Evolutionary conservation across 2,797 vertebrate genomes (phyloP), one percentile per base, ranked within the genome.

Genomic region (Phylloscopus collybita): DNA sequence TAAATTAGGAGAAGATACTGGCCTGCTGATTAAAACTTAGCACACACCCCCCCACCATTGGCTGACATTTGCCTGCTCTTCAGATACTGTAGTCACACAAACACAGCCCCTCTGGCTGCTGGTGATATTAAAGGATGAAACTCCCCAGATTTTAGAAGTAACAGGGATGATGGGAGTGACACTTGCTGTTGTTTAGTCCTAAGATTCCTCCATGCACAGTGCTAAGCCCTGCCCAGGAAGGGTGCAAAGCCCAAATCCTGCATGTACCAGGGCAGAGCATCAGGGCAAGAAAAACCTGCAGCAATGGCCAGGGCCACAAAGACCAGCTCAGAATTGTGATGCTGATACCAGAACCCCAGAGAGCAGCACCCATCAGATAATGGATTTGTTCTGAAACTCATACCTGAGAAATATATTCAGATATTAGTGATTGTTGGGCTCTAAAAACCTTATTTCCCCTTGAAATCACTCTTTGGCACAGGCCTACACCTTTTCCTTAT

Each of bases 1-100:
- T 84, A 90, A 93, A 93, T 90, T 34, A 92, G 57, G 17, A 70
- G 85, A 69, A 38, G 27, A 45, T 11, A 36, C 50, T 54, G 56
- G 54, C 13, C 60, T 62, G 54, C 75, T 92, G 95, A 93, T 94
- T 92, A 96, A 86, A 92, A 75, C 75, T 88, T 72, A 74, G 60
- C 75, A 51, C 82, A 45, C 19, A 4, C 42, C 75, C 66, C 38
- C 72, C 54, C 54, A 22, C 1, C 11, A 75, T 5, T 4, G 3
- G 79, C 69, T 95, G 96, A 80, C 85, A 75, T 95, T 96, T 90
- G 38, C 59, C 75, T 80, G 79, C 87, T 86, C 80, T 59, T 91
- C 81, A 92, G 44, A 71, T 34, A 5, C 75, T 22, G 69, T 75
- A 83, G 17, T 86, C 69, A 83, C 80, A 51, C 62, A 83, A 62